phyloP scores from a whole-genome alignment of 30 jellyfish, hydroid and myxozoan genomes.

The Cassiopea andromeda region DNA sequence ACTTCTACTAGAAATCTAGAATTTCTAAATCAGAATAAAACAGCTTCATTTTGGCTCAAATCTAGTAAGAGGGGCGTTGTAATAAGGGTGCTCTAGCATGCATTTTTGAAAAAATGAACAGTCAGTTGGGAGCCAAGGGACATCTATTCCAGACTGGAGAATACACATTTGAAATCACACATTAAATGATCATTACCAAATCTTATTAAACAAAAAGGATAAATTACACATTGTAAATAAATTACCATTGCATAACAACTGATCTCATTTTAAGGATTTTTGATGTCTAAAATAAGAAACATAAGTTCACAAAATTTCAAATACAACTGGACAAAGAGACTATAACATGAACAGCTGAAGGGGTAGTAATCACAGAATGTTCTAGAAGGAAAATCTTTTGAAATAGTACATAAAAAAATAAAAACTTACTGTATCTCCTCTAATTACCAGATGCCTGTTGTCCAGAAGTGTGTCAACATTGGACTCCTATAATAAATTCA shows the following conservation, averaged over 20 bases:
- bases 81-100: too few species aligned
- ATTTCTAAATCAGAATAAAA: too few species aligned
- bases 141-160: too few species aligned
- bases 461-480: conserved; percentile 94
- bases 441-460: conserved; percentile 91
- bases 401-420: not conserved
- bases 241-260: conserved; percentile 90
- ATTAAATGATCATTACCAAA: too few species aligned
- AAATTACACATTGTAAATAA: too few species aligned
- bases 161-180: too few species aligned
- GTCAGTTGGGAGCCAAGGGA: too few species aligned
- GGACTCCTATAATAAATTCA: conserved; percentile 74
- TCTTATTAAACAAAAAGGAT: too few species aligned
- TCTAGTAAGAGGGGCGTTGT: too few species aligned
- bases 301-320: not conserved
- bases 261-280: conserved; percentile 90
- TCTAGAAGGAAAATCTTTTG: not conserved
- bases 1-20: too few species aligned
- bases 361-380: not conserved
- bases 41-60: too few species aligned
- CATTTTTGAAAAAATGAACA: too few species aligned
- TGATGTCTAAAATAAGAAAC: conserved; percentile 61
- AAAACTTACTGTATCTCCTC: conserved; percentile 92
- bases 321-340: not conserved
- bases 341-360: not conserved